Conservation (phyloP, 2,113 vertebrate species). For the Laticauda colubrina region DNA sequence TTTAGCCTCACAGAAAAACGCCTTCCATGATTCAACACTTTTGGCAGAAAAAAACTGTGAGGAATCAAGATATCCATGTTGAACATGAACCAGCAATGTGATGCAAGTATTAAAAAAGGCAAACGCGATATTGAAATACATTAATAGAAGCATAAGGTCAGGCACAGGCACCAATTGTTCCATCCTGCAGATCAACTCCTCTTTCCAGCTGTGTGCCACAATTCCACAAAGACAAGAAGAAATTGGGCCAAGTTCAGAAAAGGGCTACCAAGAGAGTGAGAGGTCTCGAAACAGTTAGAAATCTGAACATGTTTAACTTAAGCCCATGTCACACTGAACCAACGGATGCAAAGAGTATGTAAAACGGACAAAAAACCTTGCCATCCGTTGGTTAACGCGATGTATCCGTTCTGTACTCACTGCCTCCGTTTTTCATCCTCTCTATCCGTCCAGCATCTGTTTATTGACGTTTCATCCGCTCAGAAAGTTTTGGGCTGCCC, state of each 20-base stretch:
- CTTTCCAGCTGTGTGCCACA: not conserved
- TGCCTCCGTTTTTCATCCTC: no score
- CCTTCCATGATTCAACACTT: not conserved
- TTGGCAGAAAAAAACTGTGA: not conserved
- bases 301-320: not conserved
- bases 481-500: no score
- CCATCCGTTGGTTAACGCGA: no score
- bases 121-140: not conserved
- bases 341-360: no score
- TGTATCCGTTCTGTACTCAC: no score
- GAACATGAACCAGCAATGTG: not conserved
- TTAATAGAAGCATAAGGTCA: not conserved
- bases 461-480: no score
- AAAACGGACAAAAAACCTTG: no score
- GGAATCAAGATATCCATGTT: not conserved
- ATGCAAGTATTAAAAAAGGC: not conserved
- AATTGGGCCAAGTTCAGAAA: not conserved
- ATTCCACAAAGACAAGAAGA: not conserved
- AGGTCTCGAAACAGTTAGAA: not conserved
- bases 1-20: not conserved
- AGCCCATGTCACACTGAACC: no score
- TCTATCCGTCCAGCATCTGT: no score
- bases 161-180: not conserved
- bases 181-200: not conserved
- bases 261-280: not conserved